Conservation (phyloP, 1,140 invertebrate species). For the Notospermus geniculatus region DNA sequence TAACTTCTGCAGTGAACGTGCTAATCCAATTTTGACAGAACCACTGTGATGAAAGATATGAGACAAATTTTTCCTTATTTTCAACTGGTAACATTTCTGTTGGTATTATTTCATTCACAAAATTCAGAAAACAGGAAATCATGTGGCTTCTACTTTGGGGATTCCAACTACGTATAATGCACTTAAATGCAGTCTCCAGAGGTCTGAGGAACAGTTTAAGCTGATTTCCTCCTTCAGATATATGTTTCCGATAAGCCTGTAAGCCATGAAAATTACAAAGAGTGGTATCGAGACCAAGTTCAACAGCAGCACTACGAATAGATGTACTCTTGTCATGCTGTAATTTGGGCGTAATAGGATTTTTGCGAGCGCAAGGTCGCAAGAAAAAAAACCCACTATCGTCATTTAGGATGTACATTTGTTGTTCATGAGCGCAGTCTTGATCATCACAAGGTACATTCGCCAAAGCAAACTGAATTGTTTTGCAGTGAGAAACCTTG, state of each 20-base stretch:
- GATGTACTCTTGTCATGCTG: not conserved
- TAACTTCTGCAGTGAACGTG: not conserved
- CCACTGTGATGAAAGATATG: not conserved
- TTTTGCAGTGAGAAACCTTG: not conserved
- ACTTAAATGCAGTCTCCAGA: not conserved
- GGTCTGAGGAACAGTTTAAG: not conserved
- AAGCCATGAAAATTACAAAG: not conserved
- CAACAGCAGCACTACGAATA: not conserved
- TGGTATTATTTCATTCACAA: not conserved
- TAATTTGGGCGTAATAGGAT: not conserved
- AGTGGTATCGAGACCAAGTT: not conserved
- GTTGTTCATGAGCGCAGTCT: not conserved
- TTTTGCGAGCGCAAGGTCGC: not conserved
- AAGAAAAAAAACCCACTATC: not conserved
- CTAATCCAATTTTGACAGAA: not conserved
- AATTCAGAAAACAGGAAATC: not conserved
- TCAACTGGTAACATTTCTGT: not conserved
- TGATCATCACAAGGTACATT: not conserved
- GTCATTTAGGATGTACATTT: not conserved
- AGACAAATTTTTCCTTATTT: not conserved
- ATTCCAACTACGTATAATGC: not conserved
- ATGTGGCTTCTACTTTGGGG: not conserved
- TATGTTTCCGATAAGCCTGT: not conserved
- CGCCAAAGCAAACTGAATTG: not conserved
- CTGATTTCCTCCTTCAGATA: not conserved